Base-by-base conservation (phyloP, 2,888 invertebrate species). In the Trissolcus brochymenae region DNA sequence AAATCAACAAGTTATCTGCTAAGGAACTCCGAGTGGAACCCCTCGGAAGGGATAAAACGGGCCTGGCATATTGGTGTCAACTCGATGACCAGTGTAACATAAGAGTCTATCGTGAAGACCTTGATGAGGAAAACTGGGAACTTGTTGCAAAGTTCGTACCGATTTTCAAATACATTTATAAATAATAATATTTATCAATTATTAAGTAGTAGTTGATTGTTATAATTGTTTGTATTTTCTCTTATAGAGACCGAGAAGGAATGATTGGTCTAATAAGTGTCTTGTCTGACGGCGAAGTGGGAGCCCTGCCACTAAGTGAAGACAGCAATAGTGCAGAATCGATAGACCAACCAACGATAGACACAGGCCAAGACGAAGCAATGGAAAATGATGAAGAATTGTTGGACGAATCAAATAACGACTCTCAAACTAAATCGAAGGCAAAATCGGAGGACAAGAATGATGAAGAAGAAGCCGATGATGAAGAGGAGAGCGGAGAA, bases 51-150 rank as follows among this genome's bases (percentile, higher is more conserved):
- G 99, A 99, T 90, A 94, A 95, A 79, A 92, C 94, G 85, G 99
- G 99, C 0, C 93, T 96, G 87, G 92, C 95, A 6, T 99, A 99
- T 89, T 99, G 99, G 98, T 93, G 95, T 84, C 96, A 98, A 84
- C 92, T 95, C 68, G 97, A 98, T 89, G 93, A 94, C 79, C 94
- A 95, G 74, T 94, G 96, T 83, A 97, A 97, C 89, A 91, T 99
- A 78, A 92, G 97, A 79, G 93, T 99, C 55, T 99, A 98, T 89
- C 94, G 95, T 86, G 99, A 99, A 90, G 98, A 99, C 87, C 93
- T 95, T 81, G 98, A 99, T 89, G 98, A 99, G 87, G 97, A 98
- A 88, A 95, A 95, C 13, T 98, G 98, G 98, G 94, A 95, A 86
- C 92, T 98, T 54, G 95, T 98, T 78, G 98, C 97, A 78, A 95